phyloP scores from a whole-genome alignment of 2,113 vertebrate genomes.

The Panthera leo region DNA sequence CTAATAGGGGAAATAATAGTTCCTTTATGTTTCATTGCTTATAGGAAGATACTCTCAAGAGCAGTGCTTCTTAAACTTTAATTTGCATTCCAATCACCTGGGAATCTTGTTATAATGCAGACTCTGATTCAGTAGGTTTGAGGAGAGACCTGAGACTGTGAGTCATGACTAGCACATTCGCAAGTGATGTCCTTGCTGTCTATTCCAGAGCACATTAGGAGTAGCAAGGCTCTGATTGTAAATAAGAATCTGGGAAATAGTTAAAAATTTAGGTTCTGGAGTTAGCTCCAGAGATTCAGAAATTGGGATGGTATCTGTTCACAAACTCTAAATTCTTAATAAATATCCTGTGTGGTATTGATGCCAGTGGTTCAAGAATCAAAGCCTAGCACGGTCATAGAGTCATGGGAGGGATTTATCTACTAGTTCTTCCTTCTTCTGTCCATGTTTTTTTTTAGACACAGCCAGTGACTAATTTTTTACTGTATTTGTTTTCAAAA shows the following conservation, averaged over 20 bases:
- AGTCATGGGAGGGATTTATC: neutral
- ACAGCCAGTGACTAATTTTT: neutral
- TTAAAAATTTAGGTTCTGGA: neutral
- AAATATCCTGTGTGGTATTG: neutral
- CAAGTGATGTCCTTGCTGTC: neutral
- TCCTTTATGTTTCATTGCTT: neutral
- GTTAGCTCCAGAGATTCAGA: neutral
- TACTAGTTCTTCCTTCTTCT: neutral
- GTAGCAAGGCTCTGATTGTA: neutral
- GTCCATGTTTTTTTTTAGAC: neutral
- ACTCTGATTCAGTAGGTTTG: neutral
- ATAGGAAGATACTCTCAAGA: neutral
- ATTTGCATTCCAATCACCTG: neutral
- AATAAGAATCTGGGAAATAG: neutral
- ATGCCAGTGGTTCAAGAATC: neutral
- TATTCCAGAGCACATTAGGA: neutral
- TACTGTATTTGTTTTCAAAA: neutral
- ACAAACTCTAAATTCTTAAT: neutral
- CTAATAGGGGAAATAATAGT: neutral
- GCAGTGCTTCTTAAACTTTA: neutral
- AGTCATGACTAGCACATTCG: neutral
- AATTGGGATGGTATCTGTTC: neutral
- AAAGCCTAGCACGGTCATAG: neutral
- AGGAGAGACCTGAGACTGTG: neutral
- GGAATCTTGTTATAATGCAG: neutral